Percentiles rank a stretch among this genome's conserved stretches.
Conservation (phyloP, 1,140 invertebrate genomes). For the Caenorhabditis inopinata region DNA sequence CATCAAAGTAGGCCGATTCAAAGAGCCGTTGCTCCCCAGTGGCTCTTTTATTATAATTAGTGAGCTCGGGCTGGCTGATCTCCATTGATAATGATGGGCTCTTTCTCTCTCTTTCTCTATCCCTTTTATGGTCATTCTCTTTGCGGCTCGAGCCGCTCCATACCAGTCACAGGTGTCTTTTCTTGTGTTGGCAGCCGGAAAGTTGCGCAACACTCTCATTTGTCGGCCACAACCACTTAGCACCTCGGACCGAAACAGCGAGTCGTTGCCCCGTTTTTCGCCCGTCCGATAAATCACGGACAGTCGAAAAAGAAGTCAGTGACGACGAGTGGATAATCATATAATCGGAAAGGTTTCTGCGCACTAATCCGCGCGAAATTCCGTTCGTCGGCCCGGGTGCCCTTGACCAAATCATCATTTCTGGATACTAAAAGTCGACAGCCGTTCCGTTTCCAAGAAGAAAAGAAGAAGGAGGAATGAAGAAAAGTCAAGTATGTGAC, state of each 20-base stretch:
- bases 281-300: constrained; percentile 3
- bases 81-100: no score
- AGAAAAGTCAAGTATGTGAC: constrained; percentile 27
- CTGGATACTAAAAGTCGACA: constrained; percentile 23
- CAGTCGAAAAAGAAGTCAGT: neutral
- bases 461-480: neutral
- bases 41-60: no score
- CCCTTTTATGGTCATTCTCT: no score
- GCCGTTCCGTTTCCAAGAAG: neutral
- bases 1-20: constrained; percentile 6
- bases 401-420: constrained; percentile 32
- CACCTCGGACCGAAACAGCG: neutral
- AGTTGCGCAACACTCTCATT: constrained; percentile 16
- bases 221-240: constrained; percentile 10
- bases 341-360: neutral
- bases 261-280: no score
- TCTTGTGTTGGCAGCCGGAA: no score
- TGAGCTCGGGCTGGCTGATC: no score
- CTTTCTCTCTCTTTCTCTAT: no score
- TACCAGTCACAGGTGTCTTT: neutral
- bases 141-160: no score
- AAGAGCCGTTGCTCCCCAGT: no score
- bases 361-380: constrained; percentile 23
- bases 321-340: neutral
- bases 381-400: neutral